phyloP scores from a whole-genome alignment of 2,797 vertebrate genomes.

The Forpus xanthops region DNA sequence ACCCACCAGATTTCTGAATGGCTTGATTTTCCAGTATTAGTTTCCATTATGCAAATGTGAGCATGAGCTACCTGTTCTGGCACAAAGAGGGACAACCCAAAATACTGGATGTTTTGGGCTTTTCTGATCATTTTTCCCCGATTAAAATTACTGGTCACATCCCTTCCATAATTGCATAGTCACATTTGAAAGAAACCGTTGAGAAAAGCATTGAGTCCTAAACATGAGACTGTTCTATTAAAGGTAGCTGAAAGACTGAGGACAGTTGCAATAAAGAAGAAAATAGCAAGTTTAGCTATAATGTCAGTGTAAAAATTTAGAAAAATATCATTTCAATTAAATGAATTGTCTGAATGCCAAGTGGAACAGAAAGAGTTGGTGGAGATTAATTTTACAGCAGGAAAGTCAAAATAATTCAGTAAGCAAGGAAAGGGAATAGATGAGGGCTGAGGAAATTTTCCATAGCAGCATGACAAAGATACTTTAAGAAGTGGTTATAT shows the following conservation, averaged over 20 bases:
- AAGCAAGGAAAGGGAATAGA: background rate
- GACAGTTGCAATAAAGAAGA: background rate
- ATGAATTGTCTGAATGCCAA: background rate
- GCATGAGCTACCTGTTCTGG: background rate
- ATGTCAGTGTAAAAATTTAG: background rate
- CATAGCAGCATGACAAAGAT: background rate
- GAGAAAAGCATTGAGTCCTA: background rate
- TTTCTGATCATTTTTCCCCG: background rate
- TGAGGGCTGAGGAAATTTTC: background rate
- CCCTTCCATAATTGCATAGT: background rate
- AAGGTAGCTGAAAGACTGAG: background rate
- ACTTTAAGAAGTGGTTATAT: background rate
- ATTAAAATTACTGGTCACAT: background rate
- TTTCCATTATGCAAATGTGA: background rate
- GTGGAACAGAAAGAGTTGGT: background rate
- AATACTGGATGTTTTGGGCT: background rate
- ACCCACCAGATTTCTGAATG: background rate
- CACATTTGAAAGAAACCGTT: background rate
- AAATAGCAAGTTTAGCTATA: background rate
- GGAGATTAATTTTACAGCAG: background rate
- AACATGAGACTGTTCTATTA: background rate
- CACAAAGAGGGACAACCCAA: background rate
- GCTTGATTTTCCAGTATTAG: background rate
- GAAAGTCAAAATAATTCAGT: background rate
- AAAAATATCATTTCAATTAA: background rate